phyloP scores from a whole-genome alignment of 2,888 invertebrate genomes.

The Odontothrips loti region DNA sequence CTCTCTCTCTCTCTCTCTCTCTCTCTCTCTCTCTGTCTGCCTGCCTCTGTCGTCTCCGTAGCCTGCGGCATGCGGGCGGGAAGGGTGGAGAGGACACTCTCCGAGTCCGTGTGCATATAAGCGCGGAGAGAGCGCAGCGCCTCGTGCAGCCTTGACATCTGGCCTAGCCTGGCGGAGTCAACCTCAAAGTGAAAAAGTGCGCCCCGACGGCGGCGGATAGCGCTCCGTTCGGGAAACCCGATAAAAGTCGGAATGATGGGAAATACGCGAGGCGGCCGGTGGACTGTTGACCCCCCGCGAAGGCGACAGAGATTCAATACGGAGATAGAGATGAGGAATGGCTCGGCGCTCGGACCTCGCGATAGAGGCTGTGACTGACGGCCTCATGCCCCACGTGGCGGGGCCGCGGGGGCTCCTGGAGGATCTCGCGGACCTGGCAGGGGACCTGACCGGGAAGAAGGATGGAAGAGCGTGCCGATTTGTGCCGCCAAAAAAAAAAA shows the following conservation, averaged over 20 bases:
- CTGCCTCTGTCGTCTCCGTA: not conserved
- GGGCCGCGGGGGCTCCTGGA: too few relatives aligned
- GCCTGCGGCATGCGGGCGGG: not conserved
- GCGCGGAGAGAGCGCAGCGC: too few relatives aligned
- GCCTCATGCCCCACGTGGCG: not conserved
- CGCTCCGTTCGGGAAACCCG: not conserved
- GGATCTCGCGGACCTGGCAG: too few relatives aligned
- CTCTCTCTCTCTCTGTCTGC: not conserved
- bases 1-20: not conserved
- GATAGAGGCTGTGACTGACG: not conserved
- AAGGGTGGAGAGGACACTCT: too few relatives aligned
- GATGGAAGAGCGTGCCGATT: too few relatives aligned
- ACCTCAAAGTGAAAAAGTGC: not conserved
- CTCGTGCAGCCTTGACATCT: not conserved
- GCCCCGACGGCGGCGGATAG: not conserved
- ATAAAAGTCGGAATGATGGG: not conserved
- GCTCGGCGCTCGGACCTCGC: not conserved
- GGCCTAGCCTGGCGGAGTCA: not conserved
- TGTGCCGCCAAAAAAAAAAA: too few relatives aligned
- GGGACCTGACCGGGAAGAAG: too few relatives aligned
- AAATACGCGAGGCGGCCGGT: not conserved
- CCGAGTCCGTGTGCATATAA: too few relatives aligned
- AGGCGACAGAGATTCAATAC: not conserved
- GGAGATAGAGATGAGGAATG: slow-evolving; percentile 4
- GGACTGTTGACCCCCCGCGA: not conserved